Base-by-base conservation (phyloP, 2,113 vertebrate species). In the Rallus limicola region DNA sequence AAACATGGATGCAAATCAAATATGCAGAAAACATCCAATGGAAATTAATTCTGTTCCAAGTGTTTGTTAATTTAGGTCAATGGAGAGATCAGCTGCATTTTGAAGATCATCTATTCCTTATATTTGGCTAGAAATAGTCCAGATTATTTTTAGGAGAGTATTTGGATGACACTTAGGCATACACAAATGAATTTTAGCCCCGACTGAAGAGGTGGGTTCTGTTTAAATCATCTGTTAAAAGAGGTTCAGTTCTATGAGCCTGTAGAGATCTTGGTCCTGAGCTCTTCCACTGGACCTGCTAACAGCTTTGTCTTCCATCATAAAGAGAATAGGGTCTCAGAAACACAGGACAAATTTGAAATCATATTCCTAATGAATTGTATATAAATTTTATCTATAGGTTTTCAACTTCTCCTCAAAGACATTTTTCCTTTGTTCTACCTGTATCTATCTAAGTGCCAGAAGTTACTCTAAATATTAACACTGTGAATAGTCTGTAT, bases 401-500 rank as follows among this genome's bases (percentile, higher is more conserved):
- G 29, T 78, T 83, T 84, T 65, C 44, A 65, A 7, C 16, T 92
- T 87, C 76, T 63, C 34, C 64, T 21, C 64, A 44, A 34, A 56
- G 71, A 52, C 20, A 48, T 81, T 93, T 92, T 92, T 52, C 10
- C 19, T 86, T 75, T 75, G 12, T 74, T 88, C 90, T 59, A 65
- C 77, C n/a, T 25, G 5, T 78, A 44, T 38, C 7, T 82, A 46
- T 77, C 92, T 72, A 77, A 63, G 40, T 48, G 56, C 17, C 19
- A 75, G 78, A 91, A 75, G 18, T 86, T 88, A 56, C 56, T 95
- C 58, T 92, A 83, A 88, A 79, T 88, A 71, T 62, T 94, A 69
- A 62, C 46, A 83, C 24, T 46, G 60, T 50, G 36, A 71, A 75
- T 42, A 65, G n/a, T 53, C 44, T 91, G 29, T 53, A 58, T 64